A percentile compares a stretch with the other conserved stretches of the same genome.
These are phyloP conservation scores for Macrotrachela quadricornifera DNA, from an alignment of 1,140 invertebrate genomes.

Conservation along the genomic window DNA sequence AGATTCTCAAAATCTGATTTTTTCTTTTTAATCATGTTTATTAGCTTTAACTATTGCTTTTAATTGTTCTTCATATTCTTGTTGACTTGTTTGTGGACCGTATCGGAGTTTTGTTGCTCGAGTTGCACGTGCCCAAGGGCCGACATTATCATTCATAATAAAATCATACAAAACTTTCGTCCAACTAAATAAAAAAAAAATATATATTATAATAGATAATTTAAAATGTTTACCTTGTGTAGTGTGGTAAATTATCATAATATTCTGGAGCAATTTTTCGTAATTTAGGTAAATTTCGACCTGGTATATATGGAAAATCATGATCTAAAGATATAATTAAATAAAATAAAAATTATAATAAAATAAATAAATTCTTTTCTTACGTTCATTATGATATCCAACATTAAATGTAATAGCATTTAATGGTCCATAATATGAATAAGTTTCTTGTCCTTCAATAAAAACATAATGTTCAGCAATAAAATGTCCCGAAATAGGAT, in stretches of 20 bases:
- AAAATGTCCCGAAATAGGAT: constrained; percentile 94
- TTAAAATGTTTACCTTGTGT: constrained; percentile 41
- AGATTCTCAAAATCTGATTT: too few relatives aligned
- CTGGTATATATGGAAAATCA: constrained; percentile 22
- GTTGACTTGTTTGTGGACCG: too few relatives aligned
- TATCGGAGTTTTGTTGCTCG: too few relatives aligned
- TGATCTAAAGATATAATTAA: too few relatives aligned
- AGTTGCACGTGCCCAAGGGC: constrained; percentile 53
- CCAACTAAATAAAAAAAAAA: too few relatives aligned
- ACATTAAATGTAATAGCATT: constrained; percentile 97
- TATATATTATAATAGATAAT: too few relatives aligned
- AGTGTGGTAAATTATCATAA: constrained; percentile 57
- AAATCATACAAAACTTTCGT: constrained; percentile 67
- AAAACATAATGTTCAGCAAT: constrained; percentile 99
- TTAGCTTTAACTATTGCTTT: too few relatives aligned
- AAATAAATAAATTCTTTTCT: too few relatives aligned
- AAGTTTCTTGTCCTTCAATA: constrained; percentile 83
- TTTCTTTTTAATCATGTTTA: too few relatives aligned
- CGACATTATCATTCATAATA: constrained; percentile 71
- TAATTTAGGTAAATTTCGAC: constrained; percentile 22
- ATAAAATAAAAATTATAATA: too few relatives aligned
- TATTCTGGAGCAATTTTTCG: constrained; percentile 70
- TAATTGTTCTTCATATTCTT: too few relatives aligned
- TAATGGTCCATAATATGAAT: constrained; percentile 91
- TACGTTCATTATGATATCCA: constrained; percentile 43